Percentiles rank a stretch among this genome's conserved stretches.
phyloP scores from a whole-genome alignment of 2,888 invertebrate species.

The Tetheella fluctuosa region DNA sequence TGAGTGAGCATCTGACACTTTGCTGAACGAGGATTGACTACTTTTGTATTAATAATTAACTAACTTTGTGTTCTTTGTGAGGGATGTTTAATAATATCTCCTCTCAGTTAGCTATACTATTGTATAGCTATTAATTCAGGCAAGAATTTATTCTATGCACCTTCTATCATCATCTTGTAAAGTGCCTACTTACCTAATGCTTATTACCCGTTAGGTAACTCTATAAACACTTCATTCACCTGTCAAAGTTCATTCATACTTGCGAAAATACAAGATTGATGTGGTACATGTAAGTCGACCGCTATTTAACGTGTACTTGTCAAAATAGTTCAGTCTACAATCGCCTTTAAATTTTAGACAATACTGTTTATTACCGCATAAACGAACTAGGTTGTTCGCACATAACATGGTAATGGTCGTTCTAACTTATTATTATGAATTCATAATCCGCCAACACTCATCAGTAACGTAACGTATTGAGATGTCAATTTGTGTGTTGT shows the following conservation, averaged over 20 bases:
- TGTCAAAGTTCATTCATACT: constrained; percentile 46
- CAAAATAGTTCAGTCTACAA: constrained; percentile 1
- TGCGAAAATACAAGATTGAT: constrained; percentile 35
- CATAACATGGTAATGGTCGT: constrained; percentile 3
- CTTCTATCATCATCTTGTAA: neutral
- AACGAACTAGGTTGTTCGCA: neutral
- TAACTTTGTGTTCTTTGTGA: constrained; percentile 5
- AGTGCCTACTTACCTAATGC: neutral
- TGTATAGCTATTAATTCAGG: too few species aligned
- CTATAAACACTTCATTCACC: constrained; percentile 44
- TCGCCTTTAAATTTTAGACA: neutral
- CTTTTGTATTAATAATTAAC: constrained; percentile 2
- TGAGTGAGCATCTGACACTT: constrained; percentile 29
- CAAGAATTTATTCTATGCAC: neutral
- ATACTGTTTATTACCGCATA: constrained; percentile 9
- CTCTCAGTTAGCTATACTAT: too few species aligned
- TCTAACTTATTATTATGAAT: constrained; percentile 10
- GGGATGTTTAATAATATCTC: constrained; percentile 1
- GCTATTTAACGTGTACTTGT: constrained; percentile 8
- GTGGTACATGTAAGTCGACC: constrained; percentile 15
- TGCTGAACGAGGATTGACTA: constrained; percentile 28
- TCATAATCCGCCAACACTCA: constrained; percentile 13
- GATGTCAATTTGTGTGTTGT: constrained; percentile 12
- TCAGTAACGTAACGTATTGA: constrained; percentile 11
- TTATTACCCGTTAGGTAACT: constrained; percentile 36